Evolutionary conservation across 2,797 vertebrate genomes (phyloP), one percentile per base, ranked within the genome.

Genomic region (Acanthopagrus latus): DNA sequence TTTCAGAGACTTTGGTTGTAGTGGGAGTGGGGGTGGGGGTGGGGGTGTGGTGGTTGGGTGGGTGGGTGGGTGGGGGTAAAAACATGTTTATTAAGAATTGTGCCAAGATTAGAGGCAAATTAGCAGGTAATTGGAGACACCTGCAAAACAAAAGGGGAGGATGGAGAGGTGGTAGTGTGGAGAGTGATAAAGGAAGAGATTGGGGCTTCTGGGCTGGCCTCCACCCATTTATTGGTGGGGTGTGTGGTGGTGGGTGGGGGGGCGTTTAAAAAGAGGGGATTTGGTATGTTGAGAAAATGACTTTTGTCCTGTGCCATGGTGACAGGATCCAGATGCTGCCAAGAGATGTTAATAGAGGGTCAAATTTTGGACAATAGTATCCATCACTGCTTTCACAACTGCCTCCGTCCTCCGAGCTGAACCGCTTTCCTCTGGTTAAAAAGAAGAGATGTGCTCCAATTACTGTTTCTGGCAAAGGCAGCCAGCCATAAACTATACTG

Each of bases 321-420:
- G 96, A 96, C 96, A 95, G 95, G 91, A 95, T 96, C 95, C 96
- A 97, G 96, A 97, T 97, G 95, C 96, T 95, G 96, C 95, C 95
- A 96, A 95, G 94, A 95, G 90, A 95, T 97, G 96, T 96, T 97
- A 98, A 97, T 97, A 95, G 96, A 95, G 95, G 97, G 96, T 98
- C 97, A 97, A 79, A 71, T 94, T 89, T 93, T 91, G 95, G 95
- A 97, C 97, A 97, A 98, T 97, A 95, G 96, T 96, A 95, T 96
- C 96, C 94, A 95, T 97, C 96, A 95, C 95, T 96, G 93, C 95
- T 95, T 95, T 97, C 95, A 96, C 94, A 94, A 95, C 95, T 95
- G 92, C 89, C 85, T 89, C 95, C 95, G 95, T 97, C 96, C 96
- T 90, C 92, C 85, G 86, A 95, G 94, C 95, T 90, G 95, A 95